Conservation (phyloP, 2,113 vertebrate species). For the Mustelus asterias region DNA sequence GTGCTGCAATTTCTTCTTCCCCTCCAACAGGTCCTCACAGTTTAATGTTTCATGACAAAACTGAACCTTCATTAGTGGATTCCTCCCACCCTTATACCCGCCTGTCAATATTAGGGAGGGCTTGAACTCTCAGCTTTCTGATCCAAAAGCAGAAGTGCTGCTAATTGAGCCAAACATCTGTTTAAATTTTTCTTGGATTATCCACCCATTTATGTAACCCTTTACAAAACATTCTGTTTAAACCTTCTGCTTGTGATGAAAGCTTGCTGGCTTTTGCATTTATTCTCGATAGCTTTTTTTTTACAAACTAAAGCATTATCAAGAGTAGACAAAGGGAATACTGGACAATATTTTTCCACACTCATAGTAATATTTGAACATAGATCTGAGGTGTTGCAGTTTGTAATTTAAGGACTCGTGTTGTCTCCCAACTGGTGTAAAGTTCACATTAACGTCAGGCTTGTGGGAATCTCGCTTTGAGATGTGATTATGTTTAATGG, state of each 20-base stretch:
- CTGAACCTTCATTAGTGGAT: not conserved
- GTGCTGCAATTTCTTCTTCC: not conserved
- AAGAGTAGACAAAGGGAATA: not conserved
- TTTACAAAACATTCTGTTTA: not conserved
- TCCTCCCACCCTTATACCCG: not conserved
- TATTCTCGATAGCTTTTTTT: not conserved
- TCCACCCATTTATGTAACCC: conserved; percentile 36
- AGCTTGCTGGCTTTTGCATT: not conserved
- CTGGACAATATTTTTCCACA: not conserved
- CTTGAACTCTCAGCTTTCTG: conserved; percentile 10
- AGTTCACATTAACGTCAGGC: not conserved
- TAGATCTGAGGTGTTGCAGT: not conserved
- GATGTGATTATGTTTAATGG: not conserved
- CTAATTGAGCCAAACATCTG: conserved; percentile 35
- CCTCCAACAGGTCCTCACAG: not conserved
- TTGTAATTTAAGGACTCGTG: not conserved
- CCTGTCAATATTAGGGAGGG: conserved; percentile 1
- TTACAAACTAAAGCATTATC: not conserved
- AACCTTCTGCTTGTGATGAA: not conserved
- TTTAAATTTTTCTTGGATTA: conserved; percentile 35
- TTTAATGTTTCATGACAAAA: not conserved
- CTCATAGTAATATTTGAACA: not conserved
- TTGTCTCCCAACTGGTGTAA: not conserved
- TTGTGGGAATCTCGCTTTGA: not conserved
- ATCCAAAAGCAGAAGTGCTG: not conserved